A percentile compares a stretch with the other conserved stretches of the same genome.
Conservation (phyloP, 2,888 invertebrate species). For the Euplexia lucipara region DNA sequence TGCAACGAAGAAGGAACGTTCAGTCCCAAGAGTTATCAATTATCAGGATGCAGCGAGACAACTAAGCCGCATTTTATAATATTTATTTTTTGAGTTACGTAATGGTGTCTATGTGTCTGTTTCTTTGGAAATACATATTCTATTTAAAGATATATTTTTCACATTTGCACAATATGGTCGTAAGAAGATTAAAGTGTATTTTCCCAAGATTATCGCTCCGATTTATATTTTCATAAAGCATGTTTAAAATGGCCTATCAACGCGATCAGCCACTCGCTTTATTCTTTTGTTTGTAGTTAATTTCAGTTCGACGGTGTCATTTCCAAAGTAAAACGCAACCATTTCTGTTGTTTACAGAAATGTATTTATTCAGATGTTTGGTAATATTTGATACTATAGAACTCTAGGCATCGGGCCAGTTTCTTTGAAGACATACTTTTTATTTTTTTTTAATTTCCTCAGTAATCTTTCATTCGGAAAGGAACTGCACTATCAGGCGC, state of each 20-base stretch:
- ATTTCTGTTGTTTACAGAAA: conserved; percentile 23
- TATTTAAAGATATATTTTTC: not conserved
- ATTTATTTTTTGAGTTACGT: conserved; percentile 8
- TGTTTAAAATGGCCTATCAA: conserved; percentile 35
- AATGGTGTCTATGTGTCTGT: not conserved
- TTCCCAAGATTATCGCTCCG: conserved; percentile 25
- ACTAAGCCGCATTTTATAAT: conserved; percentile 25
- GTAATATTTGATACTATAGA: conserved; percentile 9
- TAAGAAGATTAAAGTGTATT: not conserved
- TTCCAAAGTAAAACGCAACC: conserved; percentile 15
- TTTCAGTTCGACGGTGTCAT: conserved; percentile 31
- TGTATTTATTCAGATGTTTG: conserved; percentile 11
- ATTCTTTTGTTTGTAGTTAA: conserved; percentile 38
- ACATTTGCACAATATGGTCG: not conserved
- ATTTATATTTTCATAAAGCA: conserved; percentile 25
- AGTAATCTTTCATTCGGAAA: not conserved
- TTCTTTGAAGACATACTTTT: not conserved
- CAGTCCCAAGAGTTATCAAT: conserved; percentile 70
- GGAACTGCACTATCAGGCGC: not conserved
- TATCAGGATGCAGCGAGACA: conserved; percentile 55
- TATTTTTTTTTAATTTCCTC: not conserved
- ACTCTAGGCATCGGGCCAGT: conserved; percentile 2
- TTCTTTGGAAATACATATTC: no score
- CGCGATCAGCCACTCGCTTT: conserved; percentile 52
- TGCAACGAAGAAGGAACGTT: conserved; percentile 67